A percentile compares a stretch with the other conserved stretches of the same genome.
These are phyloP conservation scores for Tachina lurida DNA, from an alignment of 2,888 invertebrate species.

Conservation along the genomic window DNA sequence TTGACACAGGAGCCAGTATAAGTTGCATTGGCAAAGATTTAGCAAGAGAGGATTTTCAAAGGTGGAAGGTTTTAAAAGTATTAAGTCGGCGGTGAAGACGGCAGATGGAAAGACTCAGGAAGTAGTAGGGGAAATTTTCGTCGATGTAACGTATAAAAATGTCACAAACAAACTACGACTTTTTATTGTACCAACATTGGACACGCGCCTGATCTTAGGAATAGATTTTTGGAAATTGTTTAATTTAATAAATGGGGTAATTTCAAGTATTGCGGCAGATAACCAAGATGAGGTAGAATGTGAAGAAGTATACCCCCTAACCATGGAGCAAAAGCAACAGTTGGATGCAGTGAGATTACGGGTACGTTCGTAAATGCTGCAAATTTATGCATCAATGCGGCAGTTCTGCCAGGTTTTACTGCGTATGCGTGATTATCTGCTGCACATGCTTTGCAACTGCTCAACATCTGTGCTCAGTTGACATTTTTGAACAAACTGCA, in stretches of 20 bases:
- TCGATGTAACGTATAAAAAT: not conserved
- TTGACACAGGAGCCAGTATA: conserved; percentile 9
- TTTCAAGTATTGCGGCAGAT: not conserved
- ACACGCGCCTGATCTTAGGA: conserved; percentile 9
- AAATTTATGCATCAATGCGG: too few species aligned
- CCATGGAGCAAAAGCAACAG: conserved; percentile 10
- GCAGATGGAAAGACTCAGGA: conserved; percentile 7
- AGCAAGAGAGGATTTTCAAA: conserved; percentile 7
- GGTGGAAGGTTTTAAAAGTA: not conserved
- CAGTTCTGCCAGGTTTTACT: too few species aligned
- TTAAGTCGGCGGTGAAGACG: not conserved
- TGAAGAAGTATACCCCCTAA: not conserved
- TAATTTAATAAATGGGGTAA: not conserved
- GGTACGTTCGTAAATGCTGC: too few species aligned
- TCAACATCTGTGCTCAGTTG: too few species aligned
- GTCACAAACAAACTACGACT: not conserved
- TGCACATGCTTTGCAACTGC: too few species aligned
- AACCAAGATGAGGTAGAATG: not conserved
- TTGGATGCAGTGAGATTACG: conserved; percentile 18
- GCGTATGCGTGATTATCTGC: too few species aligned
- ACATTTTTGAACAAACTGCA: too few species aligned
- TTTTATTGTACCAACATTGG: conserved; percentile 12
- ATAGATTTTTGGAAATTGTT: conserved; percentile 36
- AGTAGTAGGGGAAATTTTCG: not conserved
- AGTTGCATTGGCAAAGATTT: conserved; percentile 9